Evolutionary conservation across 2,888 invertebrate species (phyloP), one percentile per base, ranked within the genome.

Genomic region (Resseliella maxima): DNA sequence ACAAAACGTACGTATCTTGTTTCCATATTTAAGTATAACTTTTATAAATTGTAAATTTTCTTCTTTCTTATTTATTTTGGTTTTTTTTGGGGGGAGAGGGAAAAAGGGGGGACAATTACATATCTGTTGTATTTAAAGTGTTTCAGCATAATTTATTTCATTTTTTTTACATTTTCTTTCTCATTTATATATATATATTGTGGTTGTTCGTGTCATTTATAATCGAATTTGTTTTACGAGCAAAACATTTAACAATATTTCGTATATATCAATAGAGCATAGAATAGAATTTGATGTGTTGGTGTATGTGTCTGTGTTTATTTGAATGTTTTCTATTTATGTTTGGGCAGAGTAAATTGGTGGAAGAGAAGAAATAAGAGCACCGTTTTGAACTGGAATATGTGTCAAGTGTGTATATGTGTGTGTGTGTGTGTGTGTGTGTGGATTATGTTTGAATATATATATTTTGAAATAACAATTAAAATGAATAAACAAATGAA

Each of bases 221-320:
- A n/a, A 31, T 72, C 72, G 72, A 72, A 72, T 72, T 31, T 72
- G 72, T 8, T 72, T 72, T 72, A 72, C 72, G 72, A 72, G 31
- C 31, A 72, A 72, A 72, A 72, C 72, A 72, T 72, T 72, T 72
- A 72, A 72, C 72, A 72, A 72, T 72, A 72, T 31, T 72, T 72
- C 72, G 72, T 24, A 8, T 24, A 24, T 59, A 31, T 72, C 27
- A 72, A 72, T 72, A 72, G 72, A 15, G 15, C 15, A 72, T 10
- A 72, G 46, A 50, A 18, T 50, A 50, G 46, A 18, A 15, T 8
- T 50, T 50, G 46, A 18, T 15, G 46, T 1, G 31, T 2, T 31
- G n/a, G 31, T 5, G 72, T 2, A 72, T 72, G 18, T 72, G 72
- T 31, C 10, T 31, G 15, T 18, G 31, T 15, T 31, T n/a, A n/a